phyloP scores from a whole-genome alignment of 2,113 vertebrate species.

The Strigops habroptila region DNA sequence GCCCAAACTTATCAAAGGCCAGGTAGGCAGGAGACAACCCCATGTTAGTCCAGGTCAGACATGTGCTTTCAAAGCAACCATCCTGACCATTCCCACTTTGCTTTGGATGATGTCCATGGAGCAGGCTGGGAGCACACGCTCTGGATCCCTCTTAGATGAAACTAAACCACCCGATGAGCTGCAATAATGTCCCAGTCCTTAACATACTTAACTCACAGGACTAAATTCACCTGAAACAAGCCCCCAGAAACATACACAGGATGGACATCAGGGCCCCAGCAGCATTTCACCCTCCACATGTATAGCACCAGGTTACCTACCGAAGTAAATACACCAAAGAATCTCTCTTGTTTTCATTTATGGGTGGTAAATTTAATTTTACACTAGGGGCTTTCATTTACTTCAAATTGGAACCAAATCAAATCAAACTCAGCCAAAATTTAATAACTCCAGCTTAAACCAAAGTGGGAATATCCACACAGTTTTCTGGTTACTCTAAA shows the following conservation, averaged over 20 bases:
- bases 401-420: neutral
- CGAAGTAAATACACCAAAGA: neutral
- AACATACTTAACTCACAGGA: neutral
- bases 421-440: neutral
- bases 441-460: neutral
- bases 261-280: neutral
- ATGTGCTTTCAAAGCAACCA: neutral
- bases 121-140: fast-evolving
- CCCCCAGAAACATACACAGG: neutral
- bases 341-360: neutral
- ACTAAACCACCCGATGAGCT: neutral
- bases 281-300: neutral
- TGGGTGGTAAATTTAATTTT: neutral
- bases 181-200: fast-evolving
- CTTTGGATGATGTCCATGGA: neutral
- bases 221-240: neutral
- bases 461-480: neutral
- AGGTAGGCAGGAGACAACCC: neutral
- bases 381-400: neutral
- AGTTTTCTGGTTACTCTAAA: neutral
- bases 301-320: neutral
- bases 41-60: neutral
- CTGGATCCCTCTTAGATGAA: neutral
- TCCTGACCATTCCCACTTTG: neutral
- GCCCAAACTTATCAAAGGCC: neutral